Percentiles rank a stretch among this genome's conserved stretches.
These are phyloP conservation scores for Pantelozetes paolii DNA, from an alignment of 2,888 invertebrate genomes.

Conservation along the genomic window DNA sequence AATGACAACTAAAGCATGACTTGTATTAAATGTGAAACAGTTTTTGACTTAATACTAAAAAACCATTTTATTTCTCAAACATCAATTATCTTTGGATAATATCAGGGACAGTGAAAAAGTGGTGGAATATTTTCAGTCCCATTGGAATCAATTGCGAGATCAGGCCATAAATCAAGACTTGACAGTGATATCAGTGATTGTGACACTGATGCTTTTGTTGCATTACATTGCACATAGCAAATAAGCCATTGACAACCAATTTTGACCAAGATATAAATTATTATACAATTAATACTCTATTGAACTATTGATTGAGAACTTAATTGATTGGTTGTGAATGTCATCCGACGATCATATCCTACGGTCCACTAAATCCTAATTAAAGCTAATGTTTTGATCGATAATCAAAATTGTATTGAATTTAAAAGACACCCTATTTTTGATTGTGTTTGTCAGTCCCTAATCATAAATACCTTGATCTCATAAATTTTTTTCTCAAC, in stretches of 20 bases:
- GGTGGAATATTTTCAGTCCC: constrained; percentile 35
- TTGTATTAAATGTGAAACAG: not conserved
- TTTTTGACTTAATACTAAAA: not conserved
- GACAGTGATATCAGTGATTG: constrained; percentile 37
- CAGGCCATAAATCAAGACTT: constrained; percentile 39
- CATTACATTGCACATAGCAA: constrained; percentile 41
- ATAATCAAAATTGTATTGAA: not conserved
- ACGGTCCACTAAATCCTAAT: not conserved
- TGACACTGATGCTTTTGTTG: constrained; percentile 37
- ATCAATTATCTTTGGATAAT: not conserved
- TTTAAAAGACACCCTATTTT: not conserved
- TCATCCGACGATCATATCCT: no score
- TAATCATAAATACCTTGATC: constrained; percentile 8
- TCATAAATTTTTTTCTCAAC: not conserved
- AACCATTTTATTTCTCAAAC: not conserved
- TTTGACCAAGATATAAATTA: no score
- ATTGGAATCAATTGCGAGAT: constrained; percentile 36
- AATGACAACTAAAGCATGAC: no score
- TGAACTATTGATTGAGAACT: no score
- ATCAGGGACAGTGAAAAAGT: constrained; percentile 38
- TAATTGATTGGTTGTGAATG: no score
- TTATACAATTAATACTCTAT: no score
- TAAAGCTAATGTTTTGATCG: not conserved
- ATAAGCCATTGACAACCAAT: constrained; percentile 12
- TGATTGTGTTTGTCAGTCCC: not conserved